Evolutionary conservation across 1,140 invertebrate genomes (phyloP).

Genomic region (Anoplolepis gracilipes): DNA sequence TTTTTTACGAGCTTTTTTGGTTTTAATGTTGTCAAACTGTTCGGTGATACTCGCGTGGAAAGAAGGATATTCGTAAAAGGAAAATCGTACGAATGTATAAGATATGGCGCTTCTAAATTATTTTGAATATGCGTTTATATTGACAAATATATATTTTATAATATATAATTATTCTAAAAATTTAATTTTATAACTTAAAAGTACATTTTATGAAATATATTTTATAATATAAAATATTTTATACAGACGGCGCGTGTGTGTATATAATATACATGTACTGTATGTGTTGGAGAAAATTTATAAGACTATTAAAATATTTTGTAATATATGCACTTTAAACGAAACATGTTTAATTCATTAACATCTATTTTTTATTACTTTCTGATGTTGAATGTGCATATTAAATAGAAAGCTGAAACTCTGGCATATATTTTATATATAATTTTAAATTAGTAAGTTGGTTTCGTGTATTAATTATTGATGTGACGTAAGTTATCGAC

Average conservation of each 20-base stretch:
- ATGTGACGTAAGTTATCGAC: background rate
- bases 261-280: no score
- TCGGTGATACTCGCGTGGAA: background rate
- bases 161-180: no score
- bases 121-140: conserved; percentile 1
- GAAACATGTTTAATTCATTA: no score
- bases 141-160: background rate
- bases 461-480: background rate
- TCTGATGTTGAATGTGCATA: no score
- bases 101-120: background rate
- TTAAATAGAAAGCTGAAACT: no score
- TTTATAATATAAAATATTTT: background rate
- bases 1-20: background rate
- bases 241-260: no score
- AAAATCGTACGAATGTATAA: background rate
- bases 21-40: conserved; percentile 22
- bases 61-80: background rate
- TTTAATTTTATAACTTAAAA: no score
- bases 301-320: background rate
- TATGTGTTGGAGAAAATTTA: background rate
- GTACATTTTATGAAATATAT: background rate
- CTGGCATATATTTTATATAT: no score
- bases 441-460: no score
- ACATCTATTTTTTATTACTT: conserved; percentile 23
- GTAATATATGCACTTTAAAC: no score